Evolutionary conservation across 2,888 invertebrate species (phyloP), one percentile per base, ranked within the genome.

Genomic region (Thera obeliscata): DNA sequence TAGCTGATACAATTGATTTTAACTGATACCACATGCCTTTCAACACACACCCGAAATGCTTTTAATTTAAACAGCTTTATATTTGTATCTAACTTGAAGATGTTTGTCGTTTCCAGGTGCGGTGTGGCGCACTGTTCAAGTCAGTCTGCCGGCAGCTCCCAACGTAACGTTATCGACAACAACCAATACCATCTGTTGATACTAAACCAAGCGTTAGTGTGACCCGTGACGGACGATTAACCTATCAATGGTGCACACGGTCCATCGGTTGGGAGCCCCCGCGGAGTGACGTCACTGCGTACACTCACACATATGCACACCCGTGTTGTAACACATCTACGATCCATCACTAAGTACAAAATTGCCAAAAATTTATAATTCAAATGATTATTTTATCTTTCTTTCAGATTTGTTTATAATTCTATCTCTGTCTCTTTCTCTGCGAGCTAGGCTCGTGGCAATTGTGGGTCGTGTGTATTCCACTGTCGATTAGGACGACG

Each of bases 301-400:
- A 77, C 75, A 72, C 72, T 72, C 78, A 72, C 76, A 78, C 79
- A 79, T 75, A 77, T 66, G 76, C 76, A 78, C 76, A 71, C 74
- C 70, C 66, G 61, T 75, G 76, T 75, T 78, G 76, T 79, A 74
- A 83, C 85, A 82, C 79, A 79, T 83, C 81, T 84, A 83, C 82
- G 83, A 85, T 81, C 80, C 87, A 90, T 90, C 89, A 90, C 89
- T 88, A 90, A 93, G 93, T 93, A 93, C 93, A 93, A 93, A 93
- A 91, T 91, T 90, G 92, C 93, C 93, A 93, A 93, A 93, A 91
- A 91, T 79, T 78, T 84, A 81, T 85, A 64, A 76, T 80, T 83
- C 74, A 80, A 71, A 78, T 72, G 76, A 77, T 77, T 80, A 77
- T 77, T 80, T 81, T 80, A 56, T 74, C 76, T 72, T 77, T 65